phyloP scores from a whole-genome alignment of 1,140 invertebrate genomes.

The Cepaea nemoralis region DNA sequence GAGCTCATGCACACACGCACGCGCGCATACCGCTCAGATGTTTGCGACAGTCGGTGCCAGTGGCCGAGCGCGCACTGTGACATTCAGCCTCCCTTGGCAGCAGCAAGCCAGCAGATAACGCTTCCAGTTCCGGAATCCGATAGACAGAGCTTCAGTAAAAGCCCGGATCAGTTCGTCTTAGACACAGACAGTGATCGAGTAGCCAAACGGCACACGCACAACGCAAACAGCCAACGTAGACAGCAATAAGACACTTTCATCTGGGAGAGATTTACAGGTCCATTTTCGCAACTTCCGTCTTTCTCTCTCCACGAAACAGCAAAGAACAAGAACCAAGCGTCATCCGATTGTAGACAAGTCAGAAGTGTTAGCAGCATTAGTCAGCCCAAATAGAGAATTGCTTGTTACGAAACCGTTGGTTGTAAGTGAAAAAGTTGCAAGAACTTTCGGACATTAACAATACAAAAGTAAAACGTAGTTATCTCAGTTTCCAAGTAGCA shows the following conservation, averaged over 20 bases:
- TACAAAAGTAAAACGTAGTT: not conserved
- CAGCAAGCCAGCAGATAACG: too few species aligned
- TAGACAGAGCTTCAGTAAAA: not conserved
- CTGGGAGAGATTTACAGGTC: not conserved
- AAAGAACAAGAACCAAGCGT: not conserved
- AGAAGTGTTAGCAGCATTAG: not conserved
- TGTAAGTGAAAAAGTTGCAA: not conserved
- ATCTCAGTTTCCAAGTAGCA: not conserved
- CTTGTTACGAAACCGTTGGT: not conserved
- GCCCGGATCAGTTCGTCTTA: not conserved
- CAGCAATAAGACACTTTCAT: not conserved
- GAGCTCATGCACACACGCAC: too few species aligned
- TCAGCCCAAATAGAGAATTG: not conserved
- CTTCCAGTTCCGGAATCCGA: too few species aligned
- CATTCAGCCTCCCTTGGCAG: too few species aligned
- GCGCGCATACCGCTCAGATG: too few species aligned
- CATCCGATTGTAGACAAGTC: not conserved
- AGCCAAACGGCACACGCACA: not conserved
- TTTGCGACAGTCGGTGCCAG: too few species aligned
- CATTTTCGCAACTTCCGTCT: too few species aligned
- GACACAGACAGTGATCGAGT: not conserved
- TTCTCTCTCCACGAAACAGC: too few species aligned
- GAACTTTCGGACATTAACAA: not conserved
- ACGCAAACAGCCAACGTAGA: not conserved
- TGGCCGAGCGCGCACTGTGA: too few species aligned